phyloP scores from a whole-genome alignment of 2,113 vertebrate genomes.

The Pterocles burchelli region DNA sequence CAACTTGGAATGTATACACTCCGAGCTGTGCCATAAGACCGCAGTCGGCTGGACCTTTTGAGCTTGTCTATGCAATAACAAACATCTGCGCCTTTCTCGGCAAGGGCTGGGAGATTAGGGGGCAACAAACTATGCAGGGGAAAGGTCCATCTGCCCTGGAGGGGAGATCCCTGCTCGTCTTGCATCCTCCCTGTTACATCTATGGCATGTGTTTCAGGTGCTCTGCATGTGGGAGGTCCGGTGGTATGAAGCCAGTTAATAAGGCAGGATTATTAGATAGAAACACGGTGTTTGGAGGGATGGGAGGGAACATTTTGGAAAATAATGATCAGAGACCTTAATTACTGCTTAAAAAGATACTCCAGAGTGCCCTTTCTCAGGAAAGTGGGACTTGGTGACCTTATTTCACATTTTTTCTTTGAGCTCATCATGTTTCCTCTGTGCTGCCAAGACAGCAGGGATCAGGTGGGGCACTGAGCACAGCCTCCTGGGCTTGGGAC shows the following conservation, averaged over 20 bases:
- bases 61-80: neutral
- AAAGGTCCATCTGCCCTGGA: neutral
- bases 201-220: neutral
- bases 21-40: neutral
- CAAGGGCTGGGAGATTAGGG: neutral
- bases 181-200: neutral
- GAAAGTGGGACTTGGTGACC: neutral
- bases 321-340: neutral
- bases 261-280: neutral
- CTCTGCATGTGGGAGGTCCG: neutral
- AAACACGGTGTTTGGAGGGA: neutral
- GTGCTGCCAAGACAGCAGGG: neutral
- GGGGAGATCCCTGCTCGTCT: neutral
- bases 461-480: neutral
- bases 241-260: neutral
- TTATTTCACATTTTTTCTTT: conserved; percentile 1
- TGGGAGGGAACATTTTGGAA: neutral
- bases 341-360: neutral
- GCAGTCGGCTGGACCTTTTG: neutral
- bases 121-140: neutral
- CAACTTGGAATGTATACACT: neutral
- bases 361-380: neutral
- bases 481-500: neutral
- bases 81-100: neutral
- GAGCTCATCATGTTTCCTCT: neutral